These are phyloP conservation scores for Mungos mungo DNA, from an alignment of 2,113 vertebrate genomes.

Conservation along the genomic window DNA sequence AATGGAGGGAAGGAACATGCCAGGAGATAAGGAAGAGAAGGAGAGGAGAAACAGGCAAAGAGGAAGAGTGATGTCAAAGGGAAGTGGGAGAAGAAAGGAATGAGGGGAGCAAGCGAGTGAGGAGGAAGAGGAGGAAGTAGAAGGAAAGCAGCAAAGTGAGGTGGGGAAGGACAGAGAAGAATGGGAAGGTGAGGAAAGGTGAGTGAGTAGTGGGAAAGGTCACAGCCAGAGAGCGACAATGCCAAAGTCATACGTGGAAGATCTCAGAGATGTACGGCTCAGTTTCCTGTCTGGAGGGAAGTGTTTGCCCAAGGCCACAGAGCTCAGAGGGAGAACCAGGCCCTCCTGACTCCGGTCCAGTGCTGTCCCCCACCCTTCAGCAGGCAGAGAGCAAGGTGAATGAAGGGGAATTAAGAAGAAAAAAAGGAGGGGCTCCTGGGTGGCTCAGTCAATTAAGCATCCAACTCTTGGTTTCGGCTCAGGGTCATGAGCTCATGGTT, in stretches of 20 bases:
- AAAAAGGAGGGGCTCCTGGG: neutral
- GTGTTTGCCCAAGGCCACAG: neutral
- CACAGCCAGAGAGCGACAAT: neutral
- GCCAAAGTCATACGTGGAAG: neutral
- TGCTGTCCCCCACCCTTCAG: neutral
- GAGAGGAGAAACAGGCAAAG: neutral
- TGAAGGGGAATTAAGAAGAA: neutral
- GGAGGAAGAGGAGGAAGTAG: neutral
- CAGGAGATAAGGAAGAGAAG: neutral
- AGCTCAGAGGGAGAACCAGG: neutral
- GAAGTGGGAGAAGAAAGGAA: neutral
- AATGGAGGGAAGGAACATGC: neutral
- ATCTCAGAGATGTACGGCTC: neutral
- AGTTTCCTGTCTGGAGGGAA: neutral
- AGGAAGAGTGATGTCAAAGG: neutral
- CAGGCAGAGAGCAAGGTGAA: neutral
- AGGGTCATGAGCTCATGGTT: too few relatives aligned
- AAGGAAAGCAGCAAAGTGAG: neutral
- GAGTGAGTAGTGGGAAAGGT: neutral
- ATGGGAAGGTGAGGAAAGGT: neutral
- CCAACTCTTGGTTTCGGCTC: too few relatives aligned
- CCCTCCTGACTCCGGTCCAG: neutral
- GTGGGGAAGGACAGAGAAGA: neutral
- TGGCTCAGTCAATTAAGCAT: too few relatives aligned
- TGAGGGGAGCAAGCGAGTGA: constrained; percentile 32